phyloP scores from a whole-genome alignment of 2,113 vertebrate species.

The Pongo pygmaeus region DNA sequence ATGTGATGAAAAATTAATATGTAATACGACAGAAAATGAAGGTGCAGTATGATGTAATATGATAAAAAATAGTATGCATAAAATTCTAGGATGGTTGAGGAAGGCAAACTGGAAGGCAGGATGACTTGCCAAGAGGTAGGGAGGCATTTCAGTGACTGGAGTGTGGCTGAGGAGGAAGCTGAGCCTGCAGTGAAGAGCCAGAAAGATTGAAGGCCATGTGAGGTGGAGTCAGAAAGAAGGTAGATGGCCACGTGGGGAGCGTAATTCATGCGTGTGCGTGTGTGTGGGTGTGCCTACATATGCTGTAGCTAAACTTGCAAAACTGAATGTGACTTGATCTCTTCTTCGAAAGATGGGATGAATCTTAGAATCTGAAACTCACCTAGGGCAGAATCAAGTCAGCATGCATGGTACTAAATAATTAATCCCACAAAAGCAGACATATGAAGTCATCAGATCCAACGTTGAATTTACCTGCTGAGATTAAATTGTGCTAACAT shows the following conservation, averaged over 20 bases:
- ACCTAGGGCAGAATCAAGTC: neutral
- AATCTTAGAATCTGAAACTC: neutral
- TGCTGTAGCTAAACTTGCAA: neutral
- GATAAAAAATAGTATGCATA: neutral
- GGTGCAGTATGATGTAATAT: neutral
- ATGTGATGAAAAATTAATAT: neutral
- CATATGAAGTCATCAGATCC: neutral
- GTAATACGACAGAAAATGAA: neutral
- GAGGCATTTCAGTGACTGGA: neutral
- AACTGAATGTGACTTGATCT: neutral
- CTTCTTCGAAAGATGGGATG: neutral
- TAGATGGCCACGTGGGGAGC: accelerated
- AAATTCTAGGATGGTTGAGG: neutral
- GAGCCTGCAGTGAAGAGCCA: neutral
- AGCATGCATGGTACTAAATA: neutral
- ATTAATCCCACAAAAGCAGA: neutral
- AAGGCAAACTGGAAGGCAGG: neutral
- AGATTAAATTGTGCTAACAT: neutral
- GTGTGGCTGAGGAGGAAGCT: neutral
- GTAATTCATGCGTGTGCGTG: accelerated
- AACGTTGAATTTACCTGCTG: neutral
- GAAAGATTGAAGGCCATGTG: neutral
- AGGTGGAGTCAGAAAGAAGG: neutral
- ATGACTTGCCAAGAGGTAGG: neutral
- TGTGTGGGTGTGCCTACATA: accelerated